Percentiles rank a stretch among this genome's conserved stretches.
Evolutionary conservation across 2,797 vertebrate genomes (phyloP).

Genomic region (Anguilla marmorata): DNA sequence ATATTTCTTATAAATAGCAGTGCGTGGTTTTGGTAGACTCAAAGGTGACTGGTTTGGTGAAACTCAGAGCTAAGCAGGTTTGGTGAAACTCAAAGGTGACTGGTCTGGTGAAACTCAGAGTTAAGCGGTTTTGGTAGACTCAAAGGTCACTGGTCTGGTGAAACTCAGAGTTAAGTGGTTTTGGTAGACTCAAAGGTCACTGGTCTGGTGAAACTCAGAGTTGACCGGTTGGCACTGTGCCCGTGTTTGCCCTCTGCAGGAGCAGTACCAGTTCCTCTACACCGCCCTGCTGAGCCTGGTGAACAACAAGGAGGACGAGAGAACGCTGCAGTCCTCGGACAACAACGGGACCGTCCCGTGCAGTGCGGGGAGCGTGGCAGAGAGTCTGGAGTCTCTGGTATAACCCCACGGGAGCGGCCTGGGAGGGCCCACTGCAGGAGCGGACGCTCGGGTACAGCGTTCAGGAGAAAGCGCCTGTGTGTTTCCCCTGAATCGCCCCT

Average conservation of each 20-base stretch:
- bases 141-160: too few species aligned
- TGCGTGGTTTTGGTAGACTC: too few species aligned
- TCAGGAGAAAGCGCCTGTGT: conserved; percentile 39
- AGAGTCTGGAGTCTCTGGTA: conserved; percentile 97
- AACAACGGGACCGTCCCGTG: conserved; percentile 85
- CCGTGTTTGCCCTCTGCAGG: conserved; percentile 65
- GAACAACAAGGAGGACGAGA: conserved; percentile 90
- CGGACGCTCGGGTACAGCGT: not conserved
- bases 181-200: too few species aligned
- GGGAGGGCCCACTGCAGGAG: not conserved
- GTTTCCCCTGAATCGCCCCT: conserved; percentile 31
- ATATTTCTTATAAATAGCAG: too few species aligned
- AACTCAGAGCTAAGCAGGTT: too few species aligned
- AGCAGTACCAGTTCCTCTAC: conserved; percentile 95
- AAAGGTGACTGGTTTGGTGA: too few species aligned
- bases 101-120: too few species aligned
- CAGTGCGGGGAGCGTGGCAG: conserved; percentile 76
- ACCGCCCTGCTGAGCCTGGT: conserved; percentile 91
- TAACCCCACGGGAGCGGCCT: conserved; percentile 59
- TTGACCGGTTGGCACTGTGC: too few species aligned
- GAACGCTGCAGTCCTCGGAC: conserved; percentile 81
- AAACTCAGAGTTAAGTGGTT: too few species aligned
- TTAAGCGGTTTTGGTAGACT: too few species aligned
- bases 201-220: too few species aligned
- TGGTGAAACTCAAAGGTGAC: too few species aligned